phyloP scores from a whole-genome alignment of 2,888 invertebrate species.

The Odontocolon sp. region DNA sequence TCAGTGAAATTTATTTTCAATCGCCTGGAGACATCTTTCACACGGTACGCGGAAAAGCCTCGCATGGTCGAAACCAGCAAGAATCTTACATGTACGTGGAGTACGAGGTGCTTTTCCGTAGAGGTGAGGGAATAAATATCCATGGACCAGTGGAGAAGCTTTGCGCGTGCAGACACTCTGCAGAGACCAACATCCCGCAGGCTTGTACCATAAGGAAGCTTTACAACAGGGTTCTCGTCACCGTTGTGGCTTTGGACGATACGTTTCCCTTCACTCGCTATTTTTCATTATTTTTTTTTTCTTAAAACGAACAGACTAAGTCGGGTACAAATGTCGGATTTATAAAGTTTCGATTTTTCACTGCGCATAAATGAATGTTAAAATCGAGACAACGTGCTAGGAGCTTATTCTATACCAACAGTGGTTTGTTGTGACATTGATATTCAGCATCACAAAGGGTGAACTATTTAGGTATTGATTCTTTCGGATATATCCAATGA shows the following conservation, averaged over 20 bases:
- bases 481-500: too few species aligned
- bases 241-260: slow-evolving; percentile 15
- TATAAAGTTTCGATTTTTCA: slow-evolving; percentile 70
- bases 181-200: not conserved
- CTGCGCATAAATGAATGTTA: slow-evolving; percentile 72
- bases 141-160: slow-evolving; percentile 4
- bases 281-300: not conserved
- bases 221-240: slow-evolving; percentile 24
- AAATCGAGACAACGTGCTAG: slow-evolving; percentile 53
- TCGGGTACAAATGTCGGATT: slow-evolving; percentile 74
- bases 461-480: too few species aligned
- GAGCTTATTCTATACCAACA: slow-evolving; percentile 24
- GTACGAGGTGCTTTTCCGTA: slow-evolving; percentile 23
- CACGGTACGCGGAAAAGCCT: slow-evolving; percentile 23
- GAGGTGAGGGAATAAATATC: slow-evolving; percentile 43
- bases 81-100: not conserved
- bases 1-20: slow-evolving; percentile 73
- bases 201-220: slow-evolving; percentile 22
- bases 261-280: slow-evolving; percentile 24
- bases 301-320: slow-evolving; percentile 55
- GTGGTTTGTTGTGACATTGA: slow-evolving; percentile 12
- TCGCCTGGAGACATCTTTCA: slow-evolving; percentile 67
- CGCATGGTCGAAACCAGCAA: not conserved
- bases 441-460: too few species aligned
- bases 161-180: slow-evolving; percentile 14